Conservation (phyloP, 2,797 vertebrate species). For the Cryptoblepharus egeriae region DNA sequence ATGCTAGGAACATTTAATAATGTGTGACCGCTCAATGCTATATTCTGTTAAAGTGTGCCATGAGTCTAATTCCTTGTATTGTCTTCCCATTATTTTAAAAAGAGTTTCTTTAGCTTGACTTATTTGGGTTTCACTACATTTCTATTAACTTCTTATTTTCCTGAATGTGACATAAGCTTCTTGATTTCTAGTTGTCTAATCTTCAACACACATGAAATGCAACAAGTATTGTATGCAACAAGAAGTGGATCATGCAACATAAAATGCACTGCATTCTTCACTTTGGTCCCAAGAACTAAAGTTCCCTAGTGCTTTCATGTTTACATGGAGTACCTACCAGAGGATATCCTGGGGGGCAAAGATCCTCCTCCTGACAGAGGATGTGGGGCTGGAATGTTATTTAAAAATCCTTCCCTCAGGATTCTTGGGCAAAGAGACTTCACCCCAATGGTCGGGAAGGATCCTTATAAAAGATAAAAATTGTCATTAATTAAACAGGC, state of each 20-base stretch:
- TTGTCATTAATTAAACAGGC: conserved; percentile 67
- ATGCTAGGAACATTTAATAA: not conserved
- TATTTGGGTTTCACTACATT: not conserved
- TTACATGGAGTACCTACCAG: conserved; percentile 77
- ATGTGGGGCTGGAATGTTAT: conserved; percentile 78
- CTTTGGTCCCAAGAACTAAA: conserved; percentile 6
- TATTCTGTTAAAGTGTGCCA: not conserved
- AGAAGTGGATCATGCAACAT: conserved; percentile 6
- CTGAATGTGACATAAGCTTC: not conserved
- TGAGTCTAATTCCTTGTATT: not conserved
- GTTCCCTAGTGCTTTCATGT: not conserved
- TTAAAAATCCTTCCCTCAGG: conserved; percentile 81
- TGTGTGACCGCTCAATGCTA: not conserved
- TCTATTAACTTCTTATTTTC: not conserved
- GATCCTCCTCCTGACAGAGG: conserved; percentile 79
- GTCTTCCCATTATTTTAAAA: not conserved
- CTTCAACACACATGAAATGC: not conserved
- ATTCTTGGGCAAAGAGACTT: conserved; percentile 80
- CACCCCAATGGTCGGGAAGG: conserved; percentile 80
- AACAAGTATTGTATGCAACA: conserved; percentile 22
- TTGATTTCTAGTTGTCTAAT: conserved; percentile 1
- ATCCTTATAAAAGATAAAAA: conserved; percentile 82
- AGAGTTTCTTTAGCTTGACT: not conserved
- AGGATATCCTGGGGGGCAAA: conserved; percentile 79
- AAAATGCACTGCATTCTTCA: conserved; percentile 15